Evolutionary conservation across 2,113 vertebrate genomes (phyloP).

Genomic region (Pardalotus punctatus): DNA sequence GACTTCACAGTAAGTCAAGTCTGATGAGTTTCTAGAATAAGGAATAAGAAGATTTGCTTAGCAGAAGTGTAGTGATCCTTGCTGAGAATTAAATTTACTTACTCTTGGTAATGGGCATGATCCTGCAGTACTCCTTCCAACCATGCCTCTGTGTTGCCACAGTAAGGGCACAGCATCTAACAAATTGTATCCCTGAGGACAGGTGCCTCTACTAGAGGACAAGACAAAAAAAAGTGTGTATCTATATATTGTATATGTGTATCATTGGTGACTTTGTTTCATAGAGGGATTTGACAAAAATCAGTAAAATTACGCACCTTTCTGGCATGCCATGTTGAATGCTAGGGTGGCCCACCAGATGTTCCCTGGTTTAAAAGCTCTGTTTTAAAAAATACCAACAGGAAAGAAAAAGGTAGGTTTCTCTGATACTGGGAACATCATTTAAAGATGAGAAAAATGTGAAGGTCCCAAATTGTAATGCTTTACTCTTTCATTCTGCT

Average conservation of each 20-base stretch:
- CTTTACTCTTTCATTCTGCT: background rate
- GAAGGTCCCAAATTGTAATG: background rate
- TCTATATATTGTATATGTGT: background rate
- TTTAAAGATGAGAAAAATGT: background rate
- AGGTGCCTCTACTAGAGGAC: background rate
- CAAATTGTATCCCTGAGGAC: no score
- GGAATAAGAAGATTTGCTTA: background rate
- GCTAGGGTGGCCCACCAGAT: background rate
- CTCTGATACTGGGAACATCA: background rate
- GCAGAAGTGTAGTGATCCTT: background rate
- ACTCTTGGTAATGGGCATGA: background rate
- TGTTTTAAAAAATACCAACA: background rate
- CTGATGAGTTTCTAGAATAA: background rate
- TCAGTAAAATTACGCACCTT: background rate
- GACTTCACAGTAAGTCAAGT: background rate
- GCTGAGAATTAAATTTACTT: background rate
- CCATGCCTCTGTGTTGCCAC: background rate
- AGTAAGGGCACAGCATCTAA: background rate
- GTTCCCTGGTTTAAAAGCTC: background rate
- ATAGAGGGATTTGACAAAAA: background rate
- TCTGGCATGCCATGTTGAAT: accelerated
- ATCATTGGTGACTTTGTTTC: background rate
- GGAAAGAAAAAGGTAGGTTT: background rate
- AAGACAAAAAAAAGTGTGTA: background rate
- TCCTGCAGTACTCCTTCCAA: background rate